phyloP scores from a whole-genome alignment of 2,888 invertebrate genomes.

The Hypercompe scribonia region DNA sequence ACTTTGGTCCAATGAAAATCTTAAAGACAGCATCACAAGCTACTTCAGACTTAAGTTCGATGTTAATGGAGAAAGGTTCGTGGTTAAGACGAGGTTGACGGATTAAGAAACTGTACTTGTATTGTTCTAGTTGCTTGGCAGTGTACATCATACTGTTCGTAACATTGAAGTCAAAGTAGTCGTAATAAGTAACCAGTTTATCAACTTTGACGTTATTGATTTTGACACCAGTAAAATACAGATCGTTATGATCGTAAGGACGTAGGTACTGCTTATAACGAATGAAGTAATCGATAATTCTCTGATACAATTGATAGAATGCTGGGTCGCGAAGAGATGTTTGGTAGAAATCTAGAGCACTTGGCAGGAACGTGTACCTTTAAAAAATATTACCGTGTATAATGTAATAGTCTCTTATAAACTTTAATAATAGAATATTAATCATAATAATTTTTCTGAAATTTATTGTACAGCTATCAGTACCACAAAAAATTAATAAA shows the following conservation, averaged over 20 bases:
- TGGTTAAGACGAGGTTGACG: conserved; percentile 91
- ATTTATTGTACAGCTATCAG: no score
- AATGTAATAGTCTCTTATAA: neutral
- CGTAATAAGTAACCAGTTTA: conserved; percentile 89
- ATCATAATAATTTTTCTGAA: no score
- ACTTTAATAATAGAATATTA: neutral
- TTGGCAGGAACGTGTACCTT: conserved; percentile 81
- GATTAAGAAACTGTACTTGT: conserved; percentile 80
- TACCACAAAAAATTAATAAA: no score
- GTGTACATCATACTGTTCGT: conserved; percentile 81
- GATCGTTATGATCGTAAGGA: conserved; percentile 86
- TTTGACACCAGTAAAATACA: conserved; percentile 87
- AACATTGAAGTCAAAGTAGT: conserved; percentile 88
- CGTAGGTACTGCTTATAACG: conserved; percentile 87
- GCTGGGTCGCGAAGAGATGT: conserved; percentile 91
- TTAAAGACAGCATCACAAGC: conserved; percentile 87
- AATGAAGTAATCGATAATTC: conserved; percentile 85
- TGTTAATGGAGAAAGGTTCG: conserved; percentile 88
- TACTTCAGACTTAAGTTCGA: conserved; percentile 87
- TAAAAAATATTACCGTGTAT: conserved; percentile 30
- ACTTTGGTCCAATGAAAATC: conserved; percentile 90
- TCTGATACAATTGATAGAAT: conserved; percentile 89
- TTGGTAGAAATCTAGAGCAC: conserved; percentile 88
- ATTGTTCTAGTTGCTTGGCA: conserved; percentile 67
- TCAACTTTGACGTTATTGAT: conserved; percentile 88